Base-by-base conservation (phyloP, 1,140 invertebrate species). In the Conus betulinus region DNA sequence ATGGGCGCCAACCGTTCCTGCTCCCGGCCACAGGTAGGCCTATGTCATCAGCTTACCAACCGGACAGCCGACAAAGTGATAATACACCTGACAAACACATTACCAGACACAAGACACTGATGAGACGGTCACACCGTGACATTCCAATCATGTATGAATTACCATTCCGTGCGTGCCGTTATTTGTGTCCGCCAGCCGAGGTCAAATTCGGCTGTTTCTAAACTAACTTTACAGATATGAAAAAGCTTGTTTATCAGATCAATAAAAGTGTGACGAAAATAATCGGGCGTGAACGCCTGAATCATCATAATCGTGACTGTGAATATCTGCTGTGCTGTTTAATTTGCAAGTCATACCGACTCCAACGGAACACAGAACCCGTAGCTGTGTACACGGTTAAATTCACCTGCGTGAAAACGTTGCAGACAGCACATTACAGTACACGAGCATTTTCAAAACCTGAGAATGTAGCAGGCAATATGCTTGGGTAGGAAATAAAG, bases 151-250 rank as follows among this genome's bases (percentile, higher is more conserved):
- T 71, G 67, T 71, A 23, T 71, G 67, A 13, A 71, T n/a, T 71
- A 71, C 67, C 67, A 71, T 71, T 71, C 67, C 67, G 67, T 71
- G 67, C 67, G 67, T 71, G 67, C 67, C 67, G 67, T 71, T 23
- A 23, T 13, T 63, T 63, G 1, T 63, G 60, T 63, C 11, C 17
- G 6, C 67, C 67, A 71, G 67, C 67, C 67, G 67, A 71, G 67
- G 67, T 71, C 67, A 71, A 71, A 71, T 71, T 71, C 67, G 67
- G 20, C 23, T 23, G 17, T 71, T 71, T 71, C 67, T 20, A 23
- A 71, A 71, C 3, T 71, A 71, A 71, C 20, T 71, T 71, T 0
- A 7, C 11, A 71, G 13, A 71, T 71, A 20, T n/a, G 67, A 23
- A 71, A 71, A 71, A 20, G 67, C 15, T 23, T 20, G 11, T 7